Conservation (phyloP, 2,113 vertebrate species). For the Serinus canaria region DNA sequence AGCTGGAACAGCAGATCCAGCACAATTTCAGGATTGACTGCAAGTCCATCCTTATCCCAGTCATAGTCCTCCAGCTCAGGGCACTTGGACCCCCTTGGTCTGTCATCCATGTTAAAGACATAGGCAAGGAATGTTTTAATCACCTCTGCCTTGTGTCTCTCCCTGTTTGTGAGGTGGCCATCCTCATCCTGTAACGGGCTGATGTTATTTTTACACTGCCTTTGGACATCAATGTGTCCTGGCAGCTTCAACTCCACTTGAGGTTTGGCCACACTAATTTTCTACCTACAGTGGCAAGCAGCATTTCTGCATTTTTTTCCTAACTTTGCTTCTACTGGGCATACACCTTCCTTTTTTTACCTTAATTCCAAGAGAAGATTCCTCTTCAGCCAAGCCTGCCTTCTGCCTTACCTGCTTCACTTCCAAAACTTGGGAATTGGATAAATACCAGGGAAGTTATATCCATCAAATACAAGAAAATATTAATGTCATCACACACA, state of each 20-base stretch:
- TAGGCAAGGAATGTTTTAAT: not conserved
- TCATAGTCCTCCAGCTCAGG: not conserved
- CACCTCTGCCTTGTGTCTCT: not conserved
- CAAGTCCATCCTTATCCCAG: too few species aligned
- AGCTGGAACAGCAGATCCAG: not conserved
- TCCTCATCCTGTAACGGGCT: not conserved
- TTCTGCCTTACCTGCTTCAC: not conserved
- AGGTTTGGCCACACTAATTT: rapidly evolving
- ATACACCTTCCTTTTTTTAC: not conserved
- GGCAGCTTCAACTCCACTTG: not conserved
- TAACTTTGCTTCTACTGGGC: not conserved
- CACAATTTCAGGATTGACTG: not conserved
- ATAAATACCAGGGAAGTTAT: not conserved
- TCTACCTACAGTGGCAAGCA: not conserved
- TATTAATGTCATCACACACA: not conserved
- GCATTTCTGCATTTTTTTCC: not conserved
- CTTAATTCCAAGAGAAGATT: not conserved
- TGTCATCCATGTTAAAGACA: not conserved
- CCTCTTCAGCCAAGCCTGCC: not conserved
- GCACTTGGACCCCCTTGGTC: not conserved
- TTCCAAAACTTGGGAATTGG: not conserved
- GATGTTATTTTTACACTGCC: not conserved
- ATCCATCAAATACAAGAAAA: not conserved
- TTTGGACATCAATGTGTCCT: not conserved
- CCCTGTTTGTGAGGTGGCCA: not conserved